Evolutionary conservation across 1,140 invertebrate genomes (phyloP).

Genomic region (Zaprionus camerounensis): DNA sequence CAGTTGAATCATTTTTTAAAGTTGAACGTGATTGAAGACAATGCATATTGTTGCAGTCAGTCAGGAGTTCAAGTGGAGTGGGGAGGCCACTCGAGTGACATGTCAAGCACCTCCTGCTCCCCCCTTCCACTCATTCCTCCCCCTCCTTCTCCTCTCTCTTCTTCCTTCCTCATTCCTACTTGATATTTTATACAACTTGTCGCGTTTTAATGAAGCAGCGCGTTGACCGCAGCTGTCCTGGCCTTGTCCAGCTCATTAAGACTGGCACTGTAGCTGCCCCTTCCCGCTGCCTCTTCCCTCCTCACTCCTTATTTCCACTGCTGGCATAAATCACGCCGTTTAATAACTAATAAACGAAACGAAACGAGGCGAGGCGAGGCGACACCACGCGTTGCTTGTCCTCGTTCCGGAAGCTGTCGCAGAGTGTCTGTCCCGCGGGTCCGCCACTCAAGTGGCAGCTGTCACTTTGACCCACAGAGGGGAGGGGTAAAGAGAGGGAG

Average conservation of each 20-base stretch:
- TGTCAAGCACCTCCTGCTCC: neutral
- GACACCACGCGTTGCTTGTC: slow-evolving; percentile 21
- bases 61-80: neutral
- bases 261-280: slow-evolving; percentile 50
- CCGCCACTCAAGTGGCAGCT: slow-evolving; percentile 67
- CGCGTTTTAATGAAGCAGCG: slow-evolving; percentile 33
- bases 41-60: slow-evolving; percentile 42
- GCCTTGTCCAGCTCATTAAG: slow-evolving; percentile 57
- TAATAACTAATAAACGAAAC: slow-evolving; percentile 79
- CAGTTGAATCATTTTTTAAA: slow-evolving; percentile 26
- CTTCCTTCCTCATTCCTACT: neutral
- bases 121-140: no score
- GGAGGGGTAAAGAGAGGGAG: neutral
- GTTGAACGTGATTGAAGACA: slow-evolving; percentile 11
- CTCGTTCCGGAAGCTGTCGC: slow-evolving; percentile 11
- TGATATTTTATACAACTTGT: slow-evolving; percentile 27
- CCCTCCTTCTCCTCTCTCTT: no score
- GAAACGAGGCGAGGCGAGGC: neutral
- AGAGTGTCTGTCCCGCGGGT: slow-evolving; percentile 26
- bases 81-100: neutral
- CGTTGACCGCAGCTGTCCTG: slow-evolving; percentile 42
- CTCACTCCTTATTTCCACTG: slow-evolving; percentile 20
- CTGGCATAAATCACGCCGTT: slow-evolving; percentile 72
- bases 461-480: slow-evolving; percentile 56
- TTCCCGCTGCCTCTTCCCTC: neutral